Evolutionary conservation across 2,888 invertebrate species (phyloP).

Genomic region (Spialia ferax): DNA sequence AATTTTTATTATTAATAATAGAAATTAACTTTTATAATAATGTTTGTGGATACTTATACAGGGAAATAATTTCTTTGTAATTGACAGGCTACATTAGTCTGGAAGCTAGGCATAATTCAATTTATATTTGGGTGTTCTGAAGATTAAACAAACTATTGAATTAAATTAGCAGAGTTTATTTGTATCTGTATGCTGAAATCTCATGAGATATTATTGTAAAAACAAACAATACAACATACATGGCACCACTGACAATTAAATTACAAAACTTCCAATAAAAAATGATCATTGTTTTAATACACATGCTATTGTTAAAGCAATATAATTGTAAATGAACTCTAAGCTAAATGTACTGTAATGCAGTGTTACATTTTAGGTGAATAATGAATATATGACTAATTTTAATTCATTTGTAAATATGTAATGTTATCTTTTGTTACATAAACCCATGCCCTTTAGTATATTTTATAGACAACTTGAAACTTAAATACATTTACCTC

Average conservation of each 20-base stretch:
- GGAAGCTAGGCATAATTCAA: constrained; percentile 17
- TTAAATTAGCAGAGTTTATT: constrained; percentile 24
- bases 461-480: not conserved
- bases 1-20: constrained; percentile 21
- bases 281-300: not conserved
- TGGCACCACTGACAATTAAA: not conserved
- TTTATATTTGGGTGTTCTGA: constrained; percentile 5
- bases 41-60: constrained; percentile 33
- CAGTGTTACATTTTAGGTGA: constrained; percentile 25
- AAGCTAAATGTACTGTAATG: constrained; percentile 9
- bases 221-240: not conserved
- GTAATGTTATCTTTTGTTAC: not conserved
- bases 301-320: constrained; percentile 4
- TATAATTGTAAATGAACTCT: constrained; percentile 24
- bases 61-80: constrained; percentile 31
- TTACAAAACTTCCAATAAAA: not conserved
- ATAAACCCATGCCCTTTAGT: not conserved
- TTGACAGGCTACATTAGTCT: constrained; percentile 16
- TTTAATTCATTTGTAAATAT: constrained; percentile 1
- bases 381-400: not conserved
- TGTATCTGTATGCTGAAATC: not conserved
- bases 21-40: constrained; percentile 10
- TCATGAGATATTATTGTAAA: not conserved
- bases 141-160: constrained; percentile 30
- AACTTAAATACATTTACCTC: constrained; percentile 10